Base-by-base conservation (phyloP, 2,113 vertebrate species). In the Pholis gunnellus region DNA sequence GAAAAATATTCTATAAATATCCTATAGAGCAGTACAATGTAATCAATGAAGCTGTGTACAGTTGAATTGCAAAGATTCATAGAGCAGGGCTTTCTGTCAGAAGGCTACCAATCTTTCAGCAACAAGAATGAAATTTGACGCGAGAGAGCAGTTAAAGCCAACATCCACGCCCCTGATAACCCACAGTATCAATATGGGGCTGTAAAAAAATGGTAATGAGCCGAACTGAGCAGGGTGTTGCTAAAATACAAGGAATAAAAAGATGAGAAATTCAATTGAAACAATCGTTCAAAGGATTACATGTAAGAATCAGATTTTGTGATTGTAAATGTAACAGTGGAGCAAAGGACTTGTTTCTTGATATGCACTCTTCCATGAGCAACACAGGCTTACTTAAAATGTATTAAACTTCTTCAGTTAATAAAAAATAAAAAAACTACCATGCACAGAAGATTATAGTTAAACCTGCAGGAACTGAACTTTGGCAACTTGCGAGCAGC, bases 391-490 rank as follows among this genome's bases (percentile, higher is more conserved):
- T 42, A 10, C 60, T 31, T 77, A 64, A 18, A 27, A 74, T 78
- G 44, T 52, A 78, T 82, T 67, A 0, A 72, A 84, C 70, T 5
- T 46, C n/a, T 72, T 36, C 5, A 74, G 56, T 17, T 69, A 46
- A 77, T 13, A 31, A 31, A 31, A 34, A 48, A 46, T 78, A 25
- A 54, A n/a, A 52, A 14, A 56, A 5, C 17, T 59, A 3, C 22
- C 34, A n/a, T 81, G 34, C 42, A 72, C 44, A 64, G 83, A 61
- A 79, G 60, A 77, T 65, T 72, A 18, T 57, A 42, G 44, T 40
- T 50, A 69, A 79, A 63, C 9, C 25, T 9, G 5, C 27, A 54
- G 31, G 22, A 64, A 63, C n/a, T 9, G 44, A 75, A 44, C n/a
- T 57, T 60, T 22, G 31, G 20, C 9, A 56, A 46, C 4, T 5